Base-by-base conservation (phyloP, 1,140 invertebrate genomes). In the Bathynomus jamesi region DNA sequence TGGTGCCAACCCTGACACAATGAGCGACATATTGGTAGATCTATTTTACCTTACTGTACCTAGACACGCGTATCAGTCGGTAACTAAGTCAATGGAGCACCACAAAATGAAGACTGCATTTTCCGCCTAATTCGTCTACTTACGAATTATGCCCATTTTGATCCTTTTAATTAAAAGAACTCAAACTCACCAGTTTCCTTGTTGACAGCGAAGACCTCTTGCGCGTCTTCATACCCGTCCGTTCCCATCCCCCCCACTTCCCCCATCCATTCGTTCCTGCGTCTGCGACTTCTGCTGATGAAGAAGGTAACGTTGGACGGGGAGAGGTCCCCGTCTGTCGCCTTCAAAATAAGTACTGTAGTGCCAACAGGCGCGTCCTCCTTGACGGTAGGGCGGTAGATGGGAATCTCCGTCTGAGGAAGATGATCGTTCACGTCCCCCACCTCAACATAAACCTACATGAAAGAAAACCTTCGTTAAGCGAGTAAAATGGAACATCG, bases 371-470 rank as follows among this genome's bases (percentile, higher is more conserved):
- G 84, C 73, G 90, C 90, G 81, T 95, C 93, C 85, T 98, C 96
- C 8, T 85, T 80, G 31, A 98, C 87, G 27, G 85, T 86, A 1
- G 90, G 89, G 80, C 90, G 89, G 83, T 98, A 98, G 60, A 93
- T 89, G 0, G 95, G 91, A 63, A 89, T 86, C 66, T 87, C 86
- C 30, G 94, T 93, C 82, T 95, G 84, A 25, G 96, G 95, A 25
- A 89, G 88, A 83, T 96, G 94, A 84, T 99, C 95, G 83, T 98
- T 98, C 79, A 91, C 91, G 82, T 98, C 93, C 62, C 89, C 82
- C 64, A 98, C 89, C 79, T 90, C 86, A 46, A 98, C 87, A 81
- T 90, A 96, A n/a, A 98, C 90, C 91, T 93, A 82, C 28, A n/a
- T n/a, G n/a, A n/a, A n/a, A n/a, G n/a, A n/a, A n/a, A n/a, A n/a